Evolutionary conservation across 1,140 invertebrate genomes (phyloP).

Genomic region (Drosophila sp.): DNA sequence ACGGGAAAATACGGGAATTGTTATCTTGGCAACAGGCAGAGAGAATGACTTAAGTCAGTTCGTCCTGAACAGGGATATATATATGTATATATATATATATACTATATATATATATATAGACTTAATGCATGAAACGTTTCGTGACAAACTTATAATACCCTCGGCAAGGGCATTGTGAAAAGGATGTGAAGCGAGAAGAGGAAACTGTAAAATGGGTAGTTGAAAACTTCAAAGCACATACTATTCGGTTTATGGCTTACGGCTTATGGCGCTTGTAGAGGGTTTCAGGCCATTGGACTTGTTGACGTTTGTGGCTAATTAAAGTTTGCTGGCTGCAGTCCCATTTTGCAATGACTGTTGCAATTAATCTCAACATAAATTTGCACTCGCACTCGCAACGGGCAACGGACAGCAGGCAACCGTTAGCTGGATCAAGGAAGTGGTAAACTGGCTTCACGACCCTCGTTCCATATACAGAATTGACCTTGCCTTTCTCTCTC

Average conservation of each 20-base stretch:
- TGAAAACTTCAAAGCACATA: not conserved
- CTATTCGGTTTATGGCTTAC: not conserved
- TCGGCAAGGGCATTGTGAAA: not conserved
- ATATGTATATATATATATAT: no score
- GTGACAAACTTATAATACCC: no score
- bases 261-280: not conserved
- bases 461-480: conserved; percentile 3
- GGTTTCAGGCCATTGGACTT: conserved; percentile 10
- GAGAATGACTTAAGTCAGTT: no score
- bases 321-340: conserved; percentile 29
- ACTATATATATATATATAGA: no score
- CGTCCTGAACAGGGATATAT: no score
- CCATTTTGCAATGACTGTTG: conserved; percentile 30
- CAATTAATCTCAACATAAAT: conserved; percentile 78
- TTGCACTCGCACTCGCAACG: conserved; percentile 51
- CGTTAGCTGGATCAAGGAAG: conserved; percentile 3
- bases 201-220: not conserved
- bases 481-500: conserved; percentile 7
- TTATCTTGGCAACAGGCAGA: no score
- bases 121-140: no score
- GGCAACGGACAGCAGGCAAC: conserved; percentile 50
- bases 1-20: no score
- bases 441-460: not conserved
- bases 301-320: conserved; percentile 49
- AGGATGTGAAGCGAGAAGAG: not conserved